Base-by-base conservation (phyloP, 2,888 invertebrate species). In the Cephus pulcher region DNA sequence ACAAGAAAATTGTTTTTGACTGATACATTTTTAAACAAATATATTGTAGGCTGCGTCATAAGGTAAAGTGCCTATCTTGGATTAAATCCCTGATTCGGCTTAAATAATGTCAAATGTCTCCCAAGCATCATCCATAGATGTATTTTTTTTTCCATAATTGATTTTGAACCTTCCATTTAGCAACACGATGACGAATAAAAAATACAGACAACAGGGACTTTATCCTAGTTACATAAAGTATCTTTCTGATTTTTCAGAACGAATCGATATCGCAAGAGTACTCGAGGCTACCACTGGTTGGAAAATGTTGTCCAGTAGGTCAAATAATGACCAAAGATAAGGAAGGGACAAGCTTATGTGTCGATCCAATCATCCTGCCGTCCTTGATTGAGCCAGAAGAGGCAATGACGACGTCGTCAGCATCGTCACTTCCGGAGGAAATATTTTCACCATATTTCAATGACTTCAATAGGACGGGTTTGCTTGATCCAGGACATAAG, bases 381-480 rank as follows among this genome's bases (percentile, higher is more conserved):
- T 80, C 81, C 3, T 76, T 76, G 0, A 12, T 15, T 15, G 11
- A 3, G 1, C 32, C 69, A 74, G 69, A 4, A 4, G 69, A 77
- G 34, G 23, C 32, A 30, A 33, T 70, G 23, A 35, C 11, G 1
- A 69, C 33, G 34, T 32, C 35, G 11, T 70, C 92, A 3, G 6
- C 23, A 6, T 9, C 23, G 23, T 23, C 56, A 56, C 23, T 56
- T 56, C 56, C 23, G 23, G 56, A 23, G 1, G 23, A 56, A 56
- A 56, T 56, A 34, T 94, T 94, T 86, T 93, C 93, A 73, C 94
- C 94, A 0, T 84, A 92, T 9, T 94, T 94, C 88, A 92, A 92
- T 83, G 91, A 93, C 37, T 93, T 92, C 77, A 94, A 94, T 82
- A 92, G 90, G 68, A 93, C 93, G 0, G 93, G 93, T 78, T 91